A percentile compares a stretch with the other conserved stretches of the same genome.
These are phyloP conservation scores for Cherax quadricarinatus DNA, from an alignment of 1,140 invertebrate species.

Conservation along the genomic window DNA sequence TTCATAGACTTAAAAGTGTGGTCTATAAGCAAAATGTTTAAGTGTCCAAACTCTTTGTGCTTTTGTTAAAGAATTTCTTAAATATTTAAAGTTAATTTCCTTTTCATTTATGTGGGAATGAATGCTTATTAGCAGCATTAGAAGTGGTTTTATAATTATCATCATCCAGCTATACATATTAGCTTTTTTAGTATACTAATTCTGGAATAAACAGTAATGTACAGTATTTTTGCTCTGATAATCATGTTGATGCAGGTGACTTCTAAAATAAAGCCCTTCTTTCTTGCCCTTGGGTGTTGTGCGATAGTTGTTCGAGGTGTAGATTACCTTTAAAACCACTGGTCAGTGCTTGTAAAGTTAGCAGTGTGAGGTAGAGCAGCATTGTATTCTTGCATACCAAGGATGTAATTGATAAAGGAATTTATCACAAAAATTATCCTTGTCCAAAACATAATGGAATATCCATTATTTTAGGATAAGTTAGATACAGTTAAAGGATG, in stretches of 20 bases:
- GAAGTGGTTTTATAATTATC: background rate
- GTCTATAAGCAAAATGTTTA: too few species aligned
- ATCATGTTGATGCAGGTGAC: background rate
- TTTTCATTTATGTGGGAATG: background rate
- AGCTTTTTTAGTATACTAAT: background rate
- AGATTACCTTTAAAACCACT: background rate
- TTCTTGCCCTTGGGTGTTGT: background rate
- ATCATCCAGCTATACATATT: background rate
- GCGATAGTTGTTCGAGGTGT: background rate
- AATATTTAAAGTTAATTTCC: background rate
- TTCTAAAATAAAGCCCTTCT: background rate
- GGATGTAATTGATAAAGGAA: background rate
- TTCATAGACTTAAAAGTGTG: too few species aligned
- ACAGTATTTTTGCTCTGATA: background rate
- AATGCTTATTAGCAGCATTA: background rate
- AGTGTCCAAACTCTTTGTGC: too few species aligned
- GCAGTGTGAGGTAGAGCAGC: constrained; percentile 1
- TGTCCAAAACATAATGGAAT: background rate
- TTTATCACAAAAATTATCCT: background rate
- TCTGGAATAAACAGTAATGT: background rate
- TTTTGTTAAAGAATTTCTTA: background rate
- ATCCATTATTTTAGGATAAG: too few species aligned
- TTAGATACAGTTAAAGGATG: too few species aligned
- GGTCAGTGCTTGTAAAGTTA: background rate
- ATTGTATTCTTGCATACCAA: background rate